Percentiles rank a stretch among this genome's conserved stretches.
These are phyloP conservation scores for Gymnocheta viridis DNA, from an alignment of 2,888 invertebrate species.

Conservation along the genomic window DNA sequence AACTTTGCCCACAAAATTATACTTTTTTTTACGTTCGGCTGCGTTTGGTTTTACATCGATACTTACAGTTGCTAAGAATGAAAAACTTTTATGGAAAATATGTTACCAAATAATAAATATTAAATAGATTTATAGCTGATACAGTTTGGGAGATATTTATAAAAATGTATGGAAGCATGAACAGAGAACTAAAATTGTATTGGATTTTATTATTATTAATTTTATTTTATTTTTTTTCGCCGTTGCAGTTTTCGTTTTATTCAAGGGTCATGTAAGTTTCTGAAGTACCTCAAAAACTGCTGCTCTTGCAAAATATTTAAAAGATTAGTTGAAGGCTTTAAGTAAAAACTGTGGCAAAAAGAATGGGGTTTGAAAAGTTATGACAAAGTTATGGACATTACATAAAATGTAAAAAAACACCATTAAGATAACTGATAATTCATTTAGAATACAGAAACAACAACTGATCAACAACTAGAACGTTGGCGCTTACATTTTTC, in stretches of 20 bases:
- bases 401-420: too few relatives aligned
- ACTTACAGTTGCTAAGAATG: slow-evolving; percentile 3
- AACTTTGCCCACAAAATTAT: slow-evolving; percentile 17
- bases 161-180: not conserved
- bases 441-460: too few relatives aligned
- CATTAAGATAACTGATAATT: too few relatives aligned
- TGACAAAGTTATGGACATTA: too few relatives aligned
- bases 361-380: too few relatives aligned
- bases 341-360: not conserved
- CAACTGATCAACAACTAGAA: too few relatives aligned
- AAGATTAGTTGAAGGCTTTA: not conserved
- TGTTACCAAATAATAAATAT: slow-evolving; percentile 63
- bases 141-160: slow-evolving; percentile 17
- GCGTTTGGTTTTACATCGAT: slow-evolving; percentile 13
- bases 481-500: too few relatives aligned
- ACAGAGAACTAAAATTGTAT: slow-evolving; percentile 2
- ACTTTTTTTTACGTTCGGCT: not conserved
- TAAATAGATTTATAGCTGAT: slow-evolving; percentile 51
- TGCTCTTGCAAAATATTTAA: not conserved
- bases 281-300: slow-evolving; percentile 9
- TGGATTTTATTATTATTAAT: not conserved
- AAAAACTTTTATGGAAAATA: slow-evolving; percentile 49
- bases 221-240: not conserved
- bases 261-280: not conserved
- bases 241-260: not conserved